Evolutionary conservation across 1,140 invertebrate genomes (phyloP), one percentile per base, ranked within the genome.

Genomic region (Trinorchestia longiramus): DNA sequence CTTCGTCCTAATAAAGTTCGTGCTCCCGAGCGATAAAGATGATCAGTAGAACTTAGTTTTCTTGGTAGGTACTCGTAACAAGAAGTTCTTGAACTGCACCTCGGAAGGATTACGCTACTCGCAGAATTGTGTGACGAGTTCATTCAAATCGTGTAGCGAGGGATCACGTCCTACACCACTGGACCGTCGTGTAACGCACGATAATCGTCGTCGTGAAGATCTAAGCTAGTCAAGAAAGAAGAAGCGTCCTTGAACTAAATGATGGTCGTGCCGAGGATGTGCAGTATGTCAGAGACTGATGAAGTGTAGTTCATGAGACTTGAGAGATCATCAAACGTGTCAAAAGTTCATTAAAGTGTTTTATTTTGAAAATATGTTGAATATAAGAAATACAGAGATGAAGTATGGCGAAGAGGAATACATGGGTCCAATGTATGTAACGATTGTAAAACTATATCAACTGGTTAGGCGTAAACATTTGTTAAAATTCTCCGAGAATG

Each of bases 191-290:
- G 92, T 94, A 94, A 47, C 43, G 6, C 92, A 94, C 92, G 92
- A 47, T 47, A 94, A 94, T 94, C 41, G 92, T 11, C 44, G 44
- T 94, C 92, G 92, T 94, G 92, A 94, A 94, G 43, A 47, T 40
- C 41, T 28, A 45, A 94, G 40, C 92, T 43, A 47, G 43, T 94
- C 43, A 94, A 44, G 43, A 45, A 45, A 43, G 88, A 91, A 44
- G 43, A 94, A 44, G 43, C 92, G 92, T 11, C 92, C 92, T 94
- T 94, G 92, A 47, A 47, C 92, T 47, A 94, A 94, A 94, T 45
- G 92, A 94, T 47, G 43, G 19, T 94, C 92, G 43, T 94, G 44
- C 43, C 47, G 8, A 45, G 44, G 36, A 90, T 43, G n/a, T 42
- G 36, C 88, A 43, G 43, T 42, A 90, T 43, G 41, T 41, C n/a